phyloP scores from a whole-genome alignment of 2,797 vertebrate genomes.

The Scarus forsteni region DNA sequence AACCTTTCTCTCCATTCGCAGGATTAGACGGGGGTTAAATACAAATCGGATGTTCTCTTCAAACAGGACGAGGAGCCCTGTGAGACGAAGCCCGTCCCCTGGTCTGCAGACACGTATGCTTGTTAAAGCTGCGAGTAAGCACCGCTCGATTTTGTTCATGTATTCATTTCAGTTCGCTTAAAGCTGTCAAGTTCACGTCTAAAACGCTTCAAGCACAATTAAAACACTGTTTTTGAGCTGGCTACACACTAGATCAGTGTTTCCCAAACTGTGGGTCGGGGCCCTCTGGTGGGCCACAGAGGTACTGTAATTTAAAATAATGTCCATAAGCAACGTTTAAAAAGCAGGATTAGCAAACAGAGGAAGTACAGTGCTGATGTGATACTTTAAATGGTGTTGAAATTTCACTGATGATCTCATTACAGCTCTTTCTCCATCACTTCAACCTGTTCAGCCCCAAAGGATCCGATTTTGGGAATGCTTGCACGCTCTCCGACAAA shows the following conservation, averaged over 20 bases:
- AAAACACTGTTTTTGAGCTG: conserved; percentile 27
- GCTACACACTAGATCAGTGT: conserved; percentile 7
- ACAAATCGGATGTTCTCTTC: conserved; percentile 50
- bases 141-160: not conserved
- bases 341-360: no score
- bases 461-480: no score
- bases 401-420: no score
- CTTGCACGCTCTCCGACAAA: no score
- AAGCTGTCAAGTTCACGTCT: not conserved
- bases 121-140: conserved; percentile 12
- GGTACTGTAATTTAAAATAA: no score
- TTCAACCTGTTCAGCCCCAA: no score
- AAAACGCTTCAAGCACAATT: conserved; percentile 1
- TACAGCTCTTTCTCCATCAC: no score
- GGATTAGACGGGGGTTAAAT: conserved; percentile 56
- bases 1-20: conserved; percentile 53
- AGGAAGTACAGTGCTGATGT: no score
- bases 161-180: not conserved
- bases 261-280: no score
- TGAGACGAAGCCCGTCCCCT: conserved; percentile 57
- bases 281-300: no score
- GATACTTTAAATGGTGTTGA: no score
- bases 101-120: conserved; percentile 63
- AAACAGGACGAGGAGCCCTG: conserved; percentile 41
- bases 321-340: no score